Conservation (phyloP, 1,140 invertebrate species). For the Diabrotica virgifera region DNA sequence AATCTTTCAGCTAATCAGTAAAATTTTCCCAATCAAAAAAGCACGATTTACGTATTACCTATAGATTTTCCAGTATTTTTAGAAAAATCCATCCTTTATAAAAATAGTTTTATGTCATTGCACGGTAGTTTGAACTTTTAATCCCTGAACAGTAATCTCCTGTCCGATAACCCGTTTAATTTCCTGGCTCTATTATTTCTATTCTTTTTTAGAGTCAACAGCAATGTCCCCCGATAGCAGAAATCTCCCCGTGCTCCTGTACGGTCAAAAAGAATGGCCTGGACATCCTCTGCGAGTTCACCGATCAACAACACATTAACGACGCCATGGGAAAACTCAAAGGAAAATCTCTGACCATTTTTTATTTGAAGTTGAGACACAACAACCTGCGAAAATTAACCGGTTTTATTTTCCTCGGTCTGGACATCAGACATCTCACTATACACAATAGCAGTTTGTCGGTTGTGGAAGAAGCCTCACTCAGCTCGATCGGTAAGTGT, state of each 20-base stretch:
- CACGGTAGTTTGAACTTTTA: too few relatives aligned
- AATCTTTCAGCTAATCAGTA: too few relatives aligned
- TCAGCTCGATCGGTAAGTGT: constrained; percentile 75
- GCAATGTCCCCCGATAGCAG: constrained; percentile 67
- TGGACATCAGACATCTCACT: constrained; percentile 82
- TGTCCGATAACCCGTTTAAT: too few relatives aligned
- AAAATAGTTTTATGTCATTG: too few relatives aligned
- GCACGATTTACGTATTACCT: too few relatives aligned
- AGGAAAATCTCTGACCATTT: constrained; percentile 72
- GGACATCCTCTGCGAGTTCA: constrained; percentile 82
- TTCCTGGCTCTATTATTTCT: neutral
- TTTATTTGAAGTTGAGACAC: constrained; percentile 81
- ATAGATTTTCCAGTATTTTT: too few relatives aligned
- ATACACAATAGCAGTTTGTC: constrained; percentile 84
- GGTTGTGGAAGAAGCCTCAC: constrained; percentile 78
- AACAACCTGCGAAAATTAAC: constrained; percentile 79
- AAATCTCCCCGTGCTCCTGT: constrained; percentile 76
- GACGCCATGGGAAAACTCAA: constrained; percentile 75
- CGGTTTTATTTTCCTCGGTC: constrained; percentile 79
- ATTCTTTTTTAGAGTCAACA: constrained; percentile 49
- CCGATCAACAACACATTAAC: constrained; percentile 69
- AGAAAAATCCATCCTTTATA: too few relatives aligned
- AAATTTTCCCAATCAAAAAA: too few relatives aligned
- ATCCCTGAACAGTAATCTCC: too few relatives aligned
- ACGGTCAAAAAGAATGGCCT: constrained; percentile 80